Percentiles rank a stretch among this genome's conserved stretches.
phyloP scores from a whole-genome alignment of 2,113 vertebrate species.

The Cavia aperea region DNA sequence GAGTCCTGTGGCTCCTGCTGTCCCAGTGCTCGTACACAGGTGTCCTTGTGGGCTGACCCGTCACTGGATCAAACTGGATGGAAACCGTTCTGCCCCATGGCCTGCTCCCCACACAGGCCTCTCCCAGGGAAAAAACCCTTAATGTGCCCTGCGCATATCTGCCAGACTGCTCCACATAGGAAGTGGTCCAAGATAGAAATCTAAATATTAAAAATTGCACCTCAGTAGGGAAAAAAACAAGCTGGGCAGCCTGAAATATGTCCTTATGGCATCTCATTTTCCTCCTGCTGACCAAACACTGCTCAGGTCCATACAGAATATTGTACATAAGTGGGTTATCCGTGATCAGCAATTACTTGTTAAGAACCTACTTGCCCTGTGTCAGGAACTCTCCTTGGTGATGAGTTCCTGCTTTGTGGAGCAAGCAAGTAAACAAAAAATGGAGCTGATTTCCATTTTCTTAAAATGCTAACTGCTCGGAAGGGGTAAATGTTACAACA shows the following conservation, averaged over 20 bases:
- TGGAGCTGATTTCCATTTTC: background rate
- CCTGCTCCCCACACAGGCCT: background rate
- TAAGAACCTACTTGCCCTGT: background rate
- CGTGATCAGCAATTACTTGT: background rate
- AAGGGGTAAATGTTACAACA: background rate
- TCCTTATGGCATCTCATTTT: background rate
- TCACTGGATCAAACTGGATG: background rate
- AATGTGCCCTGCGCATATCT: background rate
- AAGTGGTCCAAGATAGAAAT: conserved; percentile 2
- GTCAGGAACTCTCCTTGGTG: background rate
- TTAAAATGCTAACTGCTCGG: background rate
- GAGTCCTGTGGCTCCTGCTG: background rate
- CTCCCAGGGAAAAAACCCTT: background rate
- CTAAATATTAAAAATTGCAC: background rate
- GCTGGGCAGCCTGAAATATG: background rate
- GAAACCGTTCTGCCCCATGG: background rate
- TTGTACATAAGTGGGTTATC: background rate
- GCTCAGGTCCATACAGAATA: background rate
- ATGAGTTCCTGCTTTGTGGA: background rate
- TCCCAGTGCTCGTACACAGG: background rate
- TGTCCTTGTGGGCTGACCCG: background rate
- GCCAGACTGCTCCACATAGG: background rate
- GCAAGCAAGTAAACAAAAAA: background rate
- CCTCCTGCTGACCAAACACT: background rate
- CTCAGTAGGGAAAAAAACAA: background rate